Evolutionary conservation across 1,140 invertebrate genomes (phyloP).

Genomic region (Trialeurodes vaporariorum): DNA sequence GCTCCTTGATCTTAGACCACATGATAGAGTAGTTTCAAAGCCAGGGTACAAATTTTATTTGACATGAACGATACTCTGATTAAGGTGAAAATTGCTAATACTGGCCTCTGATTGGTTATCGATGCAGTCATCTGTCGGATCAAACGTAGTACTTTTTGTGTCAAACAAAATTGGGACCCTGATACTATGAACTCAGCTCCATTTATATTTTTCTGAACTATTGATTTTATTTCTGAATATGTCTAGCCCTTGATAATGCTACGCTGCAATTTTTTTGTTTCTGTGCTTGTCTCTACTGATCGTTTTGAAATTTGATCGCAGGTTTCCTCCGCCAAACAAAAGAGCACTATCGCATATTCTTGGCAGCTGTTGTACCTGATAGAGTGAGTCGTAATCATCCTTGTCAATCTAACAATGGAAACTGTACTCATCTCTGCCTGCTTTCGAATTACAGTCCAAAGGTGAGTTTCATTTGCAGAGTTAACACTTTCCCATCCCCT

Average conservation of each 20-base stretch:
- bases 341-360: conserved; percentile 23
- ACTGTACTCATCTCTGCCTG: conserved; percentile 34
- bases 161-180: too few relatives aligned
- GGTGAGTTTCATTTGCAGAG: background rate
- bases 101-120: too few relatives aligned
- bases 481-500: conserved; percentile 1
- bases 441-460: conserved; percentile 9
- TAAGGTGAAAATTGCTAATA: too few relatives aligned
- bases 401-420: conserved; percentile 49
- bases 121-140: too few relatives aligned
- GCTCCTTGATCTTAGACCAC: too few relatives aligned
- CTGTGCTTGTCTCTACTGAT: conserved; percentile 2
- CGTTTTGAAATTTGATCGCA: conserved; percentile 8
- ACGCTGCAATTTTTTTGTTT: background rate
- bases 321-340: conserved; percentile 2
- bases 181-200: conserved; percentile 19
- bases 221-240: conserved; percentile 15
- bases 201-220: conserved; percentile 9
- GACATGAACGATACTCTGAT: too few relatives aligned
- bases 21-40: too few relatives aligned
- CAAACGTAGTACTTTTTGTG: too few relatives aligned
- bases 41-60: too few relatives aligned
- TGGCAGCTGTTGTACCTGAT: conserved; percentile 28
- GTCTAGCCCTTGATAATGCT: background rate
- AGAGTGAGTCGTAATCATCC: conserved; percentile 37